phyloP scores from a whole-genome alignment of 1,140 invertebrate species.

The Cotesia typhae region DNA sequence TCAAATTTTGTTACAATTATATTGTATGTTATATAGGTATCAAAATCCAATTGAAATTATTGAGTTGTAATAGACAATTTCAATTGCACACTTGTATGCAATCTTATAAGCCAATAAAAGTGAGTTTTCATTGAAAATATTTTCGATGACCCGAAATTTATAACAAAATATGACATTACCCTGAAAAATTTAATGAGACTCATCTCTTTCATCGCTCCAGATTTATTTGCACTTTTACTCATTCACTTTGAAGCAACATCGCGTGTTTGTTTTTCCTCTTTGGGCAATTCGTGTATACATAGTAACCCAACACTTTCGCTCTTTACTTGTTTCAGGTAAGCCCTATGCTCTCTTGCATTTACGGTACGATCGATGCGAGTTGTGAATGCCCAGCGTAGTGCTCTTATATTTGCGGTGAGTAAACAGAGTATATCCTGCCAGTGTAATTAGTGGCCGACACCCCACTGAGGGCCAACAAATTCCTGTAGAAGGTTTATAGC shows the following conservation, averaged over 20 bases:
- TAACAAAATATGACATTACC: not conserved
- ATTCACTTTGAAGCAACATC: constrained; percentile 24
- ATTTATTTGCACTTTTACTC: constrained; percentile 31
- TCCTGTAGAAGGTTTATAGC: constrained; percentile 29
- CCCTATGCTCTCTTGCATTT: constrained; percentile 28
- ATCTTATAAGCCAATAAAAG: not conserved
- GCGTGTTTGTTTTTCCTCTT: constrained; percentile 26
- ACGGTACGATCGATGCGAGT: constrained; percentile 40
- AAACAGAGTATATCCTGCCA: constrained; percentile 57
- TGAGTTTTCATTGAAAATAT: not conserved
- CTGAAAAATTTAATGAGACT: constrained; percentile 20
- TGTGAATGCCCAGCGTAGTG: constrained; percentile 31
- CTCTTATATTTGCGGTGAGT: constrained; percentile 57
- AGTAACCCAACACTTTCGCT: constrained; percentile 40
- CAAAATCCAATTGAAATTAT: no score
- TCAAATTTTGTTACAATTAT: no score
- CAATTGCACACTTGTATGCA: no score
- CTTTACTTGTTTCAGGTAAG: constrained; percentile 57
- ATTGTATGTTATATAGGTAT: no score
- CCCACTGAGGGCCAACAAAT: constrained; percentile 37
- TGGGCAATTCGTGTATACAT: constrained; percentile 32
- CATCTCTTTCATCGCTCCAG: constrained; percentile 4
- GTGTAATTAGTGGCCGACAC: constrained; percentile 62
- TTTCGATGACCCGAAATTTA: not conserved
- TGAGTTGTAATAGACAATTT: no score